phyloP scores from a whole-genome alignment of 2,113 vertebrate genomes.

The Phoxinus phoxinus region DNA sequence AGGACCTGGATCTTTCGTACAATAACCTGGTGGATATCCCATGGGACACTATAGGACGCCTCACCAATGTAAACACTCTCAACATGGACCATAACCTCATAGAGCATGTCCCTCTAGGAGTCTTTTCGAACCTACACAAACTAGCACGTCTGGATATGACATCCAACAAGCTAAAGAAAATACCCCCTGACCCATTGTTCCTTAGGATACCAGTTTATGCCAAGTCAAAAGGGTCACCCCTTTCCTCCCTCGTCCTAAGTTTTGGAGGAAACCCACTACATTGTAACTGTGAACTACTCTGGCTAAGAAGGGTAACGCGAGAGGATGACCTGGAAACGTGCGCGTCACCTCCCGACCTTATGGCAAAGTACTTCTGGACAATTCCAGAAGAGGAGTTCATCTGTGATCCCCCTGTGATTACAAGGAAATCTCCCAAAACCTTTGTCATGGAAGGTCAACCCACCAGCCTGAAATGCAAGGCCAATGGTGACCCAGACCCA shows the following conservation, averaged over 20 bases:
- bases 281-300: slow-evolving; percentile 94
- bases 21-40: slow-evolving; percentile 89
- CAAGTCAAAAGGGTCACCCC: slow-evolving; percentile 84
- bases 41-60: slow-evolving; percentile 86
- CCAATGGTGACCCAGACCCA: slow-evolving; percentile 91
- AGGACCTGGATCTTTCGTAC: slow-evolving; percentile 95
- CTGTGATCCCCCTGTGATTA: slow-evolving; percentile 93
- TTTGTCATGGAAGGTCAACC: slow-evolving; percentile 78
- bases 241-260: slow-evolving; percentile 86
- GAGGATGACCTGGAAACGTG: slow-evolving; percentile 94
- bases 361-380: slow-evolving; percentile 94
- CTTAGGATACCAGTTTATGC: slow-evolving; percentile 90
- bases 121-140: slow-evolving; percentile 94
- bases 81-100: slow-evolving; percentile 95
- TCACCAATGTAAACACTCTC: slow-evolving; percentile 90
- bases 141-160: slow-evolving; percentile 94
- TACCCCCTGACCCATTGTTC: slow-evolving; percentile 91
- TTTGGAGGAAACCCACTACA: slow-evolving; percentile 93
- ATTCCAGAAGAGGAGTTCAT: slow-evolving; percentile 95
- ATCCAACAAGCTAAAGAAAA: slow-evolving; percentile 95
- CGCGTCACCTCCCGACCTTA: slow-evolving; percentile 86
- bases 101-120: slow-evolving; percentile 89
- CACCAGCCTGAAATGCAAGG: slow-evolving; percentile 89
- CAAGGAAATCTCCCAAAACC: slow-evolving; percentile 79
- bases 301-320: slow-evolving; percentile 87